Conservation (phyloP, 2,888 invertebrate genomes). For the Harpalus rufipes region DNA sequence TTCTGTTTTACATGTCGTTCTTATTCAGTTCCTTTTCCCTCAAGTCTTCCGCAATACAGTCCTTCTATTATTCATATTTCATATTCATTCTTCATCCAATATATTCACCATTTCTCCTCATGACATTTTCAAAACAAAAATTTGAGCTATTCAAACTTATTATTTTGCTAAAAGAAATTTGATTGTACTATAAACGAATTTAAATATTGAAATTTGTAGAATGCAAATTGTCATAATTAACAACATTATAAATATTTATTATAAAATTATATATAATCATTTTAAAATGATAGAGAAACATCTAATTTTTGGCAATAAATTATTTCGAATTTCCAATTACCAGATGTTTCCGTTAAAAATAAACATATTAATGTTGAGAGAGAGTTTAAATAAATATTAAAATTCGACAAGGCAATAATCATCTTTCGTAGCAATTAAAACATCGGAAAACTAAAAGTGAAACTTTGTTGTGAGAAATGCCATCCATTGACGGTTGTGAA, state of each 20-base stretch:
- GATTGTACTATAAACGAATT: no score
- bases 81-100: no score
- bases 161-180: no score
- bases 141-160: no score
- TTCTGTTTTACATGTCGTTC: no score
- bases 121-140: no score
- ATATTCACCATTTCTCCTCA: no score
- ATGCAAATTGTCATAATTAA: neutral
- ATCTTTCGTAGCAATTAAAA: constrained; percentile 40
- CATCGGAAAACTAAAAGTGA: constrained; percentile 61
- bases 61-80: no score
- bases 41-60: no score
- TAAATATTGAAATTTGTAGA: neutral
- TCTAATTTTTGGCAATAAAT: neutral
- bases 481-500: constrained; percentile 59
- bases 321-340: constrained; percentile 24
- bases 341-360: constrained; percentile 20
- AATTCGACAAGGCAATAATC: constrained; percentile 60
- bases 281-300: constrained; percentile 11
- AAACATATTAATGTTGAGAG: constrained; percentile 4
- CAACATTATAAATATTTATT: constrained; percentile 3
- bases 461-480: constrained; percentile 53
- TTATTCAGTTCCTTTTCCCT: no score
- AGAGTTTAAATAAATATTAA: constrained; percentile 57
- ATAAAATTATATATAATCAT: neutral